Evolutionary conservation across 2,797 vertebrate species (phyloP), one percentile per base, ranked within the genome.

Genomic region (Fundulus diaphanus): DNA sequence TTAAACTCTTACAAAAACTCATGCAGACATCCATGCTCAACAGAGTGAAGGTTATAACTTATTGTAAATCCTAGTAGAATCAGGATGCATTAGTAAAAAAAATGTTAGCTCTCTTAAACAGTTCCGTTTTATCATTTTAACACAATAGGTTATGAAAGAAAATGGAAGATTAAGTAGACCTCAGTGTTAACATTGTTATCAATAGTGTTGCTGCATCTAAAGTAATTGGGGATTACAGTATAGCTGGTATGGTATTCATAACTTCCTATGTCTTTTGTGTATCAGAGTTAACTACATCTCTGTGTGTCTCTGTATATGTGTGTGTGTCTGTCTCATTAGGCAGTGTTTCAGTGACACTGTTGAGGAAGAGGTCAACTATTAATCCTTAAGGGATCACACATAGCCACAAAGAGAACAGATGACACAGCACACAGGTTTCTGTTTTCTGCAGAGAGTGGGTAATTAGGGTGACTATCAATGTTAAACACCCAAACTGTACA

Each of bases 381-480:
- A 89, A 90, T 88, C 84, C 86, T 87, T 78, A 0, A 6, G 77
- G 78, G 83, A 87, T 91, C 82, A 71, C 40, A 2, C 69, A 74
- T 52, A 81, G 78, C 79, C 77, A 85, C 88, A 89, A 72, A 79
- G 72, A 82, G 79, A 89, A 73, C 74, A 84, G 87, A 90, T 90
- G 88, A 93, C 86, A 83, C 73, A 77, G 85, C 88, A 83, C 84
- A 85, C 72, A 68, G 81, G 83, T 85, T 82, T 70, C 20, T 85
- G 81, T 82, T 89, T 84, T 85, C 77, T 70, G 76, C 71, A 84
- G 80, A 82, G 82, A 79, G 76, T 18, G 70, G 88, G 75, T 87
- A 89, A 92, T 91, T 87, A 91, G 80, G 86, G 90, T 87, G 85
- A 88, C 76, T 68, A 69, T 87, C 76, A 68, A 86, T 86, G 86